Conservation (phyloP, 2,797 vertebrate genomes). For the Sylvia borin region DNA sequence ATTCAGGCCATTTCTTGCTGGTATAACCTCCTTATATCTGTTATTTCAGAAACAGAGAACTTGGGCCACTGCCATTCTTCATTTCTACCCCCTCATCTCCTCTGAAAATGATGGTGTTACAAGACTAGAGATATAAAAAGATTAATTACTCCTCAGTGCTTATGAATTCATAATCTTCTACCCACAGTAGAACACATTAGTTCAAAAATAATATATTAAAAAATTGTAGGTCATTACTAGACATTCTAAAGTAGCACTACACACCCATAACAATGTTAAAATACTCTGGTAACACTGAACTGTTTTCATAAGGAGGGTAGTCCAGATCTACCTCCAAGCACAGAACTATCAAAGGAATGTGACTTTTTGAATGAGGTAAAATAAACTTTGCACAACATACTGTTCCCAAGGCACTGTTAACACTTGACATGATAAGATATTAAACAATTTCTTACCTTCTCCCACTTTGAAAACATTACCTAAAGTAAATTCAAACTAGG, state of each 20-base stretch:
- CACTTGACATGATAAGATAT: background rate
- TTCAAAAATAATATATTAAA: background rate
- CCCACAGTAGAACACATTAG: background rate
- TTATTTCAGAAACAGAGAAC: background rate
- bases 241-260: background rate
- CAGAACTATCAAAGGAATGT: background rate
- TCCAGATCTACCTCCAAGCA: background rate
- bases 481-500: background rate
- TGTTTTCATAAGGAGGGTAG: background rate
- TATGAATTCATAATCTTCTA: background rate
- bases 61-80: background rate
- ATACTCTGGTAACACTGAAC: background rate
- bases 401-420: background rate
- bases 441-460: constrained; percentile 19
- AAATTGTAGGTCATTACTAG: background rate
- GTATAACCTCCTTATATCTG: background rate
- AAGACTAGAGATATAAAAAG: background rate
- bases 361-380: background rate
- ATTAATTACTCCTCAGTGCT: background rate
- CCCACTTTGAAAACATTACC: background rate
- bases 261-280: background rate
- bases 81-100: background rate
- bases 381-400: background rate
- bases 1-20: background rate
- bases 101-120: background rate